phyloP scores from a whole-genome alignment of 2,113 vertebrate species.

The Rynchops niger region DNA sequence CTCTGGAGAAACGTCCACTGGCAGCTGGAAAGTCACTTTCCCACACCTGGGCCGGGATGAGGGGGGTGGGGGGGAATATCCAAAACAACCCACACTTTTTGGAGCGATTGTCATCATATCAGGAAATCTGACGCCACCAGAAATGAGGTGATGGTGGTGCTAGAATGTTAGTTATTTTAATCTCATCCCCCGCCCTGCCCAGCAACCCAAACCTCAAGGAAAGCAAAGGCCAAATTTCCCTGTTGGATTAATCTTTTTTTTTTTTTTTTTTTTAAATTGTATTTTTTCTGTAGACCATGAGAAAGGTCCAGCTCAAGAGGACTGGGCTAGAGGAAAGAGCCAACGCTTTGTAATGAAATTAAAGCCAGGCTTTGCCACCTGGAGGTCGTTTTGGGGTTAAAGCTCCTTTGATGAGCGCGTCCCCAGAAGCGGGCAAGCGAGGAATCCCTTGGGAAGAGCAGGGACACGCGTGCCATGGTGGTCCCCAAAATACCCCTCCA shows the following conservation, averaged over 20 bases:
- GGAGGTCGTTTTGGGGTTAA: background rate
- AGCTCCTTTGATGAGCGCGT: background rate
- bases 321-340: background rate
- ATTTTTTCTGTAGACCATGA: background rate
- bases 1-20: rapidly evolving
- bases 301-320: background rate
- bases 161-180: background rate
- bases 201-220: background rate
- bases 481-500: background rate
- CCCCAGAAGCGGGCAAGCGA: background rate
- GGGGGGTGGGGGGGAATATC: too few species aligned
- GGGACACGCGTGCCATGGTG: rapidly evolving
- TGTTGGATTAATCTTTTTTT: background rate
- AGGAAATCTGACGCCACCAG: background rate
- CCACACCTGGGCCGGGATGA: background rate
- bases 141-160: background rate
- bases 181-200: too few species aligned
- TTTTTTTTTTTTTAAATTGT: too few species aligned
- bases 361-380: background rate
- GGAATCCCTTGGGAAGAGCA: background rate
- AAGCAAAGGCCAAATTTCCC: background rate
- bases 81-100: background rate
- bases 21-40: constrained; percentile 9
- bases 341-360: background rate
- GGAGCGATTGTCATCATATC: background rate